Evolutionary conservation across 2,888 invertebrate genomes (phyloP).

Genomic region (Zygaena filipendulae): DNA sequence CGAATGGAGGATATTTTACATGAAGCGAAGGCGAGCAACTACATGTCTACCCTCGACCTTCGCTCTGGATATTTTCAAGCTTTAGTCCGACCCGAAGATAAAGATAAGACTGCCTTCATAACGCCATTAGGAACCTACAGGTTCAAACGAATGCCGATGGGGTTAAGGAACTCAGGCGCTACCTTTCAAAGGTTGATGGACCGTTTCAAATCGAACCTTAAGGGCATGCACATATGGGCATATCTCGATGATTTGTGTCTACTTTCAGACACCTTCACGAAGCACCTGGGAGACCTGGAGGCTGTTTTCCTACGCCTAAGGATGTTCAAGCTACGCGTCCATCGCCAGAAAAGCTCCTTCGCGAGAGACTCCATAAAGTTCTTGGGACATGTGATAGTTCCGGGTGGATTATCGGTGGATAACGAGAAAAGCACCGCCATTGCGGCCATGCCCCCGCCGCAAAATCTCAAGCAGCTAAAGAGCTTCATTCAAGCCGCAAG

Average conservation of each 20-base stretch:
- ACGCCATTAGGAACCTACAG: conserved; percentile 14
- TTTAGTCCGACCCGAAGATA: conserved; percentile 10
- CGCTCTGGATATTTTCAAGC: conserved; percentile 20
- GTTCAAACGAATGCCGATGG: conserved; percentile 19
- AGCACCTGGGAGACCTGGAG: conserved; percentile 21
- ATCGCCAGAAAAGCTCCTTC: conserved; percentile 22
- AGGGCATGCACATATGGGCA: conserved; percentile 6
- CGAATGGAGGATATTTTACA: conserved; percentile 20
- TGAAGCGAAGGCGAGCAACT: conserved; percentile 14
- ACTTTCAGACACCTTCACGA: conserved; percentile 18
- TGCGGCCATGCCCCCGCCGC: conserved; percentile 14
- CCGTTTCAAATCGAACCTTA: conserved; percentile 13
- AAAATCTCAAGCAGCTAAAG: conserved; percentile 17
- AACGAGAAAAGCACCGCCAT: conserved; percentile 23
- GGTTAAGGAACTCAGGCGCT: conserved; percentile 17
- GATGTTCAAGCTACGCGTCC: conserved; percentile 18
- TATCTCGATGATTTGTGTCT: conserved; percentile 16
- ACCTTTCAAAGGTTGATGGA: conserved; percentile 21
- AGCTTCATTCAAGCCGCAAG: conserved; percentile 20
- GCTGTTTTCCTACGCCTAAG: conserved; percentile 18
- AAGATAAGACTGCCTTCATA: conserved; percentile 17
- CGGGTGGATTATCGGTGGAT: conserved; percentile 20
- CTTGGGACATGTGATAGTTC: conserved; percentile 23
- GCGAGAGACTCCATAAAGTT: conserved; percentile 21
- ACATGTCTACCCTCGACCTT: conserved; percentile 19